Evolutionary conservation across 2,888 invertebrate species (phyloP), one percentile per base, ranked within the genome.

Genomic region (Liodrosophila aerea): DNA sequence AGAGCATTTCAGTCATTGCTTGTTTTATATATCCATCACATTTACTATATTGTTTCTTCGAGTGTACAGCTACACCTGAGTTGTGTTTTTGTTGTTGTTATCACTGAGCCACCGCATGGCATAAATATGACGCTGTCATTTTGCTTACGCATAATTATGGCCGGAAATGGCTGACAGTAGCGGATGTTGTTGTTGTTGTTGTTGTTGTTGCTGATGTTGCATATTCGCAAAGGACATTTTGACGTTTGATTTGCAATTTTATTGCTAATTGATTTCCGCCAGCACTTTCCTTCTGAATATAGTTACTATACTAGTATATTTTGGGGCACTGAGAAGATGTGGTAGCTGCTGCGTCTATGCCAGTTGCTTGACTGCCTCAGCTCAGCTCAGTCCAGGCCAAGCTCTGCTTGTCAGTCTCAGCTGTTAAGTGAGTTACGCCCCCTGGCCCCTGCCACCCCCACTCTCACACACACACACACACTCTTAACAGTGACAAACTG

Each of bases 111-210:
- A 27, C 12, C 50, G 60, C 77, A 71, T 68, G 22, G 18, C 39
- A 18, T 18, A 73, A 73, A 73, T 70, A 63, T 75, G 49, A 52
- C 54, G 63, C 60, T 65, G 67, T 60, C 76, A 64, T 68, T 77
- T 80, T 67, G 71, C 82, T 82, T 83, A 83, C 82, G 62, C 85
- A 85, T 85, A 75, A 75, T 82, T 82, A 81, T 81, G 66, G 43
- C 63, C 85, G 73, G 71, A 64, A 75, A 74, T 82, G 60, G 69
- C 83, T 71, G 73, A 65, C 71, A 85, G 61, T 66, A 85, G 52
- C 63, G 85, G 82, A 77, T 86, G 84, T 68, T 72, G 71, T 30
- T 72, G 58, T 4, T 41, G 63, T 29, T 57, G 57, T 18, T 53
- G 49, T 13, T 50, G 37, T 16, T 47, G 52, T 15, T 46, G 68